Base-by-base conservation (phyloP, 2,113 vertebrate genomes). In the Symphodus melops region DNA sequence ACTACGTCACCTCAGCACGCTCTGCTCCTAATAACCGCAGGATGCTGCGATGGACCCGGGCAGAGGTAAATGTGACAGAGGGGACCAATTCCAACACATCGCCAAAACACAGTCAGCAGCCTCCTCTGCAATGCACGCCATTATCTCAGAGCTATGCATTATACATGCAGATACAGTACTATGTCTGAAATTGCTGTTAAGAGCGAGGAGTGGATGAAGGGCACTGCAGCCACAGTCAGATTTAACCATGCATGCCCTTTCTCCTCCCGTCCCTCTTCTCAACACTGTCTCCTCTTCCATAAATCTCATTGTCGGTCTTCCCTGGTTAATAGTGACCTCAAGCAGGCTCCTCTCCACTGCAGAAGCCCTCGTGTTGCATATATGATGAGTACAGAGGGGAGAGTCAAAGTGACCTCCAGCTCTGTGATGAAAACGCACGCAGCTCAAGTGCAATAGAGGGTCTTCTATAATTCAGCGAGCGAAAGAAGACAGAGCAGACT, bases 371-470 rank as follows among this genome's bases (percentile, higher is more conserved):
- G 63, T 16, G 60, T 86, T 90, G 89, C 90, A 92, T 93, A 78
- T 86, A 68, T 84, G 90, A 92, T 91, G 86, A 92, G 86, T 61
- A 41, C 14, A 53, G 54, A 75, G 73, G 72, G 82, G 79, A 77
- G 76, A 90, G 90, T 89, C 90, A 88, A 78, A 83, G 90, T 93
- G 91, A 93, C 92, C 92, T 90, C 86, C 79, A 87, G 91, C 69
- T 3, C 77, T 37, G 85, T 92, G 89, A 92, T 92, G 88, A 90
- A 92, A 92, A 92, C 77, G 86, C 52, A 60, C 67, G 84, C 89
- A 82, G 90, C 86, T 82, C 53, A 36, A 81, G 82, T 88, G 91
- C 87, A 91, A 93, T 87, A 69, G 66, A 84, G 72, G 86, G 70
- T 91, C 88, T 89, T 93, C 86, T 87, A 92, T 92, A 90, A 93